Evolutionary conservation across 2,797 vertebrate species (phyloP), one percentile per base, ranked within the genome.

Genomic region (Dipus sagitta): DNA sequence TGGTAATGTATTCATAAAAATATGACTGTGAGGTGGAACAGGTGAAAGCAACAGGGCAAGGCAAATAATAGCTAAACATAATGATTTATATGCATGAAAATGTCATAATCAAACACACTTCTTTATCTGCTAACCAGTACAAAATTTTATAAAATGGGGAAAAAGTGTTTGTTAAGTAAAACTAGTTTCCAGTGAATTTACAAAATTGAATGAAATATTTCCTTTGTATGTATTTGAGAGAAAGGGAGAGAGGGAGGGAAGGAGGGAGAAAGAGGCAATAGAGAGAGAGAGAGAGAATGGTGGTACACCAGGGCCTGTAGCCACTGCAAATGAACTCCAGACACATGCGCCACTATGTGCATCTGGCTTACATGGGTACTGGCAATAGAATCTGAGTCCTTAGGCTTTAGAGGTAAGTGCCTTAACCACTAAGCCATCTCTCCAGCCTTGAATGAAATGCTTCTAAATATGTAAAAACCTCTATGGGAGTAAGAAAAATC

Each of bases 391-490:
- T 38, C 38, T 38, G 38, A 6, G 38, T 38, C 38, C 38, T 3
- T 38, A 38, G 38, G 38, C 38, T 38, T 38, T 38, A 6, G 3
- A 38, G 38, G 38, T 6, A 38, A 38, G 38, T 38, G 38, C 38
- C 3, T 38, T 38, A 38, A 38, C 38, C 38, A 38, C 38, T 38
- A 38, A 38, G 38, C 38, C 38, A 38, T 38, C 38, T 38, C 38
- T 38, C 38, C 38, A 38, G 38, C 38, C 6, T 38, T 38, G 3
- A 38, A 38, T 38, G 38, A 38, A 38, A 38, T 38, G 3, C 38
- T 80, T 80, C 21, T 91, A 77, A 88, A 86, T 91, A 62, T 70
- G n/a, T 30, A 38, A 21, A 65, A 60, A 23, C 85, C 2, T 78
- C 28, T 47, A 12, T 47, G 26, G 13, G 28, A 75, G 17, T 14